Conservation (phyloP, 2,113 vertebrate species). For the Melanotaenia duboulayi region DNA sequence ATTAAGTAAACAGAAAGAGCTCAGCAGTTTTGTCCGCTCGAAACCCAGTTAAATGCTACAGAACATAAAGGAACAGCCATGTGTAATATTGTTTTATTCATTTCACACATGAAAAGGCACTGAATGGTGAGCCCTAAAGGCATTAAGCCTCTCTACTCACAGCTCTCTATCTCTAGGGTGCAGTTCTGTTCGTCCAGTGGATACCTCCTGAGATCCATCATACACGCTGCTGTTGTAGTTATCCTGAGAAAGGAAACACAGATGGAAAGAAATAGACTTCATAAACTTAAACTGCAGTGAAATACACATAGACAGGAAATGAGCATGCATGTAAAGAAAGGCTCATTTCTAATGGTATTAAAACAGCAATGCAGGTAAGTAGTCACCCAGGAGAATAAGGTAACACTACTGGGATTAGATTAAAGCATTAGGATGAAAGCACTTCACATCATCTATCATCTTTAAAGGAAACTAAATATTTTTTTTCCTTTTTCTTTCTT, state of each 20-base stretch:
- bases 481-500: neutral
- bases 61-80: neutral
- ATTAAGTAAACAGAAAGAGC: neutral
- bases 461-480: slow-evolving; percentile 37
- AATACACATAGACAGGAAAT: neutral
- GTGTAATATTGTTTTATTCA: slow-evolving; percentile 7
- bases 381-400: slow-evolving; percentile 11
- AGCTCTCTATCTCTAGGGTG: slow-evolving; percentile 96
- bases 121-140: slow-evolving; percentile 20
- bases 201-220: slow-evolving; percentile 95
- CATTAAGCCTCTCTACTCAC: slow-evolving; percentile 83
- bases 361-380: slow-evolving; percentile 16
- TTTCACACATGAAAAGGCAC: slow-evolving; percentile 10
- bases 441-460: slow-evolving; percentile 24
- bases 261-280: neutral
- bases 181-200: slow-evolving; percentile 96
- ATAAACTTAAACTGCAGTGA: slow-evolving; percentile 11
- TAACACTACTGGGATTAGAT: slow-evolving; percentile 13
- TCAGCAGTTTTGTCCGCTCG: neutral
- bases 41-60: slow-evolving; percentile 2
- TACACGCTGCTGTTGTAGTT: slow-evolving; percentile 94
- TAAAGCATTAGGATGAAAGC: slow-evolving; percentile 22
- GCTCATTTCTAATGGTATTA: slow-evolving; percentile 9
- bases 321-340: neutral
- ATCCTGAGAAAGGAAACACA: slow-evolving; percentile 83